Evolutionary conservation across 2,113 vertebrate species (phyloP).

Genomic region (Bos taurus): DNA sequence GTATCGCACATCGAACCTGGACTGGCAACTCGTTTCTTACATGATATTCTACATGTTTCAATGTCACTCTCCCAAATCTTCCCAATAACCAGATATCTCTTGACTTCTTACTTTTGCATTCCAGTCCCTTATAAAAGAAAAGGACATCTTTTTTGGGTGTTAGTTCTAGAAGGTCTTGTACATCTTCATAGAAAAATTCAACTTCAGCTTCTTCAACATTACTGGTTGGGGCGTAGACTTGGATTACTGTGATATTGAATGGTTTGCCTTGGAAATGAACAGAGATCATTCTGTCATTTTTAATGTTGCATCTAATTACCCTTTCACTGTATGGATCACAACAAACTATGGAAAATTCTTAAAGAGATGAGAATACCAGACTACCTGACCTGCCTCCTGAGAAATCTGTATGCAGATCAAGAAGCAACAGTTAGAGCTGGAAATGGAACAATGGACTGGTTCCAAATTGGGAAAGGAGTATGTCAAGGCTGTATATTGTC

Average conservation of each 20-base stretch:
- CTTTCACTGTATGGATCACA: background rate
- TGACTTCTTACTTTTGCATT: background rate
- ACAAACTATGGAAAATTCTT: background rate
- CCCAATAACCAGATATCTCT: background rate
- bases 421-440: background rate
- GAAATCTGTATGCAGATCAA: background rate
- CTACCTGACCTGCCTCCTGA: background rate
- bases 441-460: background rate
- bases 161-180: background rate
- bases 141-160: background rate
- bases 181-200: rapidly evolving
- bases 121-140: background rate
- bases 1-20: too few relatives aligned
- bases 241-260: background rate
- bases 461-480: background rate
- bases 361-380: background rate
- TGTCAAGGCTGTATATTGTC: background rate
- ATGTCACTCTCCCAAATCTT: too few relatives aligned
- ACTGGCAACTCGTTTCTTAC: too few relatives aligned
- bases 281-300: background rate
- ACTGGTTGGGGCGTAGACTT: background rate
- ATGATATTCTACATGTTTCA: too few relatives aligned
- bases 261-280: background rate
- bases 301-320: background rate
- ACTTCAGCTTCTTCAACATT: background rate